Conservation (phyloP, 2,113 vertebrate species). For the Macrotus californicus region DNA sequence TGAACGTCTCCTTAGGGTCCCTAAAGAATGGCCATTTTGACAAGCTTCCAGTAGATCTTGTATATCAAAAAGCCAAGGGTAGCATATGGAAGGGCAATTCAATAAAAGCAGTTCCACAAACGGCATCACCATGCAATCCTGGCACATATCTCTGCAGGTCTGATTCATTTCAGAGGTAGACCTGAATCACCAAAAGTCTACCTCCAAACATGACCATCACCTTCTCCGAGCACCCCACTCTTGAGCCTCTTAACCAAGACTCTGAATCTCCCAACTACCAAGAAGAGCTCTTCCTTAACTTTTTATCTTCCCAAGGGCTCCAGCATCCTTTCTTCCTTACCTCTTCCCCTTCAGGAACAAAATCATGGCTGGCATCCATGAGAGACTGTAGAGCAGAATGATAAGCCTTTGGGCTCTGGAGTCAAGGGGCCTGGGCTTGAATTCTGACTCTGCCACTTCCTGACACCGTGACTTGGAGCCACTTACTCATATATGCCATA, state of each 20-base stretch:
- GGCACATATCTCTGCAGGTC: neutral
- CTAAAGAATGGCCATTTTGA: neutral
- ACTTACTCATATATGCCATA: neutral
- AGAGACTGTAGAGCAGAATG: neutral
- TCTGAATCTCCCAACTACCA: neutral
- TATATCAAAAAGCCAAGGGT: neutral
- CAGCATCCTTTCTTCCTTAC: neutral
- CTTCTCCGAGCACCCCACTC: neutral
- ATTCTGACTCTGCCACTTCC: neutral
- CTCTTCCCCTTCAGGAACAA: neutral
- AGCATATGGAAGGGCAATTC: neutral
- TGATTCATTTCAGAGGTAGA: neutral
- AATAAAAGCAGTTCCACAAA: accelerated
- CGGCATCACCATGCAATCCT: accelerated
- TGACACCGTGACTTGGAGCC: neutral
- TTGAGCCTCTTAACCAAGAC: neutral
- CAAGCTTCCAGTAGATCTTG: neutral
- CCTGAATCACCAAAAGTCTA: neutral
- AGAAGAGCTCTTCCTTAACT: neutral
- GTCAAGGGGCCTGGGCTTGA: neutral
- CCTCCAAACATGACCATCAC: neutral
- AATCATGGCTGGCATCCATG: accelerated
- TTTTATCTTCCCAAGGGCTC: neutral
- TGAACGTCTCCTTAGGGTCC: neutral
- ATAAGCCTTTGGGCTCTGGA: neutral